Evolutionary conservation across 2,113 vertebrate genomes (phyloP), one percentile per base, ranked within the genome.

Genomic region (Nothobranchius furzeri): DNA sequence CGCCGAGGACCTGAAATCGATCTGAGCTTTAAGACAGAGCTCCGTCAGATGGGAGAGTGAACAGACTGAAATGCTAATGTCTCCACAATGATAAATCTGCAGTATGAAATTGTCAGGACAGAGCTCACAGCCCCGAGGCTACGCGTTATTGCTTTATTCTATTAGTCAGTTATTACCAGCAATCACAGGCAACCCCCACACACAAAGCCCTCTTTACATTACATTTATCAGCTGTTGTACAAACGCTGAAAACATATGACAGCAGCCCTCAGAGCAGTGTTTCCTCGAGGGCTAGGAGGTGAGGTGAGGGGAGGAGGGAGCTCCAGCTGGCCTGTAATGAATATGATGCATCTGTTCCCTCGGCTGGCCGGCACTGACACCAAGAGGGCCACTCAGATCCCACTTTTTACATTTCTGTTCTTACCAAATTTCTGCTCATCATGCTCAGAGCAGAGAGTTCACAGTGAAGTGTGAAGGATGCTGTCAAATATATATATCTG

Each of bases 101-200:
- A 56, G 87, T 91, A 89, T 91, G 91, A 90, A 92, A 90, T 90
- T 85, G 87, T 90, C 85, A 86, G 90, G 85, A 87, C 81, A 72
- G 87, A 80, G 84, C 88, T 79, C n/a, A 68, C 87, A n/a, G 83
- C 87, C 92, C 88, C 0, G 81, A 92, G 92, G 93, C 91, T 61
- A 64, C 76, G 65, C 83, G 37, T 92, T 93, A 93, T 93, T 92
- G 91, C 91, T 93, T 93, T 92, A 94, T 93, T 94, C 92, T 94
- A 94, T 94, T 93, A 93, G 89, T 88, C 91, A 88, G 90, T 94
- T 93, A 93, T 93, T 93, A 93, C 89, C 88, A 91, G 91, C 90
- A 89, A 92, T 93, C 91, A 91, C 85, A 89, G 88, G 91, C 81
- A 83, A 84, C 87, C 80, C 83, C 83, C 79, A 70, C 88, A 86